Percentiles rank a stretch among this genome's conserved stretches.
Conservation (phyloP, 2,113 vertebrate species). For the Protobothrops mucrosquamatus region DNA sequence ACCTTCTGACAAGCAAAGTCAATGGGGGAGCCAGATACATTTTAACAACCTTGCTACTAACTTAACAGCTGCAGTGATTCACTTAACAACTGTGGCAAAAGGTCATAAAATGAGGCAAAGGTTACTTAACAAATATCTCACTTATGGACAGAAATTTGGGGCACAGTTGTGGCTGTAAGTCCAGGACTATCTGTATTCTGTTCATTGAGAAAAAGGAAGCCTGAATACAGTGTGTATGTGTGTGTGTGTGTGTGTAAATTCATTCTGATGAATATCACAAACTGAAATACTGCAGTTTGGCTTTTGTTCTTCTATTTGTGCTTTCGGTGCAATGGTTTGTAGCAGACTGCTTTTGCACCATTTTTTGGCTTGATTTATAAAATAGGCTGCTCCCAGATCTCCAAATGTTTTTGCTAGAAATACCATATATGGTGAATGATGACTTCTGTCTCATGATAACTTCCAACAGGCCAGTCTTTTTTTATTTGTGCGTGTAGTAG, state of each 20-base stretch:
- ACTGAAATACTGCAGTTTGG: not conserved
- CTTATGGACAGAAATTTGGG: not conserved
- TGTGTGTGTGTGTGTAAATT: too few species aligned
- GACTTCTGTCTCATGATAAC: not conserved
- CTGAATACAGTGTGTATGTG: not conserved
- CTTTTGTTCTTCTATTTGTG: not conserved
- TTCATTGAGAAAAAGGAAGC: not conserved
- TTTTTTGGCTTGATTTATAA: constrained; percentile 41
- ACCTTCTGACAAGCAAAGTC: not conserved
- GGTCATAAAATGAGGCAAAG: not conserved
- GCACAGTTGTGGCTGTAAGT: not conserved
- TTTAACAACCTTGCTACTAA: not conserved
- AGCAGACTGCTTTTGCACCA: constrained; percentile 31
- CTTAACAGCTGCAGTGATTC: not conserved
- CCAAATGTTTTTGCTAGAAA: constrained; percentile 21
- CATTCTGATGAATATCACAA: not conserved
- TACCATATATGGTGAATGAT: constrained; percentile 32
- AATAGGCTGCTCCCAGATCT: constrained; percentile 20
- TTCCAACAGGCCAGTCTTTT: not conserved
- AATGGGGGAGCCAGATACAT: not conserved
- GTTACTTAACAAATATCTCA: not conserved
- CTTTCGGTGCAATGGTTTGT: not conserved
- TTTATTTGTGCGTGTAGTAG: not conserved
- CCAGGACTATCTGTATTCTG: not conserved
- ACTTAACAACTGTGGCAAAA: not conserved